Conservation (phyloP, 2,888 invertebrate genomes). For the Oligia strigilis region DNA sequence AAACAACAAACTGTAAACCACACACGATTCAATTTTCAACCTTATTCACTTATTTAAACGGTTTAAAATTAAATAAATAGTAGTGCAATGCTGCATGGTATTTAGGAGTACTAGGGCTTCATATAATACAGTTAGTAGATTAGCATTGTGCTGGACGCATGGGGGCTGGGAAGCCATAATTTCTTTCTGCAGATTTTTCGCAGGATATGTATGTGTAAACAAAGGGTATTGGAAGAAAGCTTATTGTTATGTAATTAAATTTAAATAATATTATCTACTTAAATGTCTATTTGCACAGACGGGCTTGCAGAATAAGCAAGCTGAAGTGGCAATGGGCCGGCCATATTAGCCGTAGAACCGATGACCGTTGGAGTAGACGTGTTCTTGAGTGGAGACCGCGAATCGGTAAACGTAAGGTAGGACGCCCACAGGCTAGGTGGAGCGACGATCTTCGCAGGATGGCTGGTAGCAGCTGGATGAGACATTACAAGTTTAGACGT, state of each 20-base stretch:
- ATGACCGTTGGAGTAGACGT: too few relatives aligned
- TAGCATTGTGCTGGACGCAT: conserved; percentile 51
- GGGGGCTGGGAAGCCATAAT: conserved; percentile 48
- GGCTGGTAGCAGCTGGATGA: too few relatives aligned
- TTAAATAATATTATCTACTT: conserved; percentile 8
- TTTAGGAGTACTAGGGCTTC: conserved; percentile 56
- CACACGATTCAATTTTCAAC: conserved; percentile 13
- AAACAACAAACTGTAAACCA: not conserved
- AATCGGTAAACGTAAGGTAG: too few relatives aligned
- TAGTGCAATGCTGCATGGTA: conserved; percentile 18
- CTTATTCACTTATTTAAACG: not conserved
- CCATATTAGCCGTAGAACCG: too few relatives aligned
- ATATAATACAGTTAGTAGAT: conserved; percentile 63
- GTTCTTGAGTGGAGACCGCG: too few relatives aligned
- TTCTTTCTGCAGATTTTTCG: conserved; percentile 57
- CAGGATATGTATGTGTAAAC: conserved; percentile 25
- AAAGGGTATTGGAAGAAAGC: conserved; percentile 18
- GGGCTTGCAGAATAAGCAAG: too few relatives aligned
- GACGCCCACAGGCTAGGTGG: too few relatives aligned
- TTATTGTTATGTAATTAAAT: conserved; percentile 36
- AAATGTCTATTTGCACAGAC: not conserved
- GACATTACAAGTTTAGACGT: too few relatives aligned
- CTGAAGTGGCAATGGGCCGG: too few relatives aligned
- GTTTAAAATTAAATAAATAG: conserved; percentile 26
- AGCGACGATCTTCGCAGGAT: too few relatives aligned